Conservation (phyloP, 1,140 invertebrate genomes). For the Bombus waltoni region DNA sequence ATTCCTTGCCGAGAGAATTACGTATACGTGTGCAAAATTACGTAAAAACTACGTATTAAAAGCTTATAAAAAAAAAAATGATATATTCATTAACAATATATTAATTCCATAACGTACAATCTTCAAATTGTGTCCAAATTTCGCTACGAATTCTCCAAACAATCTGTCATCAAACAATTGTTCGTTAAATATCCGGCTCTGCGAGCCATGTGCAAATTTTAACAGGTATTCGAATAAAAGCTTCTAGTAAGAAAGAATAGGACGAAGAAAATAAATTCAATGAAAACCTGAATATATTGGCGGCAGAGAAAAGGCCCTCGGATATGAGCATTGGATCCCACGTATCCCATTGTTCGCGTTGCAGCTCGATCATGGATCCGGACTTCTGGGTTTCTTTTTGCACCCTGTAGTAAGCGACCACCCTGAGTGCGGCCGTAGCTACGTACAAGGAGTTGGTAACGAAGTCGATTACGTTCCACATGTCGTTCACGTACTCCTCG, state of each 20-base stretch:
- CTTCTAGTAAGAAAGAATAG: neutral
- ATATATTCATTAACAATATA: too few relatives aligned
- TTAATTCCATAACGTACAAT: too few relatives aligned
- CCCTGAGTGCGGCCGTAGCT: slow-evolving; percentile 95
- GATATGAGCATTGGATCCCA: slow-evolving; percentile 99
- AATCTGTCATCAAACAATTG: too few relatives aligned
- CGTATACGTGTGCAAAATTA: too few relatives aligned
- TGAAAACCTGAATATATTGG: slow-evolving; percentile 94
- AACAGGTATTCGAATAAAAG: neutral
- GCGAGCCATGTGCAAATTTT: neutral
- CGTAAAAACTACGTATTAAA: too few relatives aligned
- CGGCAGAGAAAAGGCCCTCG: slow-evolving; percentile 97
- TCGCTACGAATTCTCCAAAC: too few relatives aligned
- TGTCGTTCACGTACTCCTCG: slow-evolving; percentile 97
- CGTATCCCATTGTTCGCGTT: slow-evolving; percentile 95
- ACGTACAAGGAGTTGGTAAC: slow-evolving; percentile 99
- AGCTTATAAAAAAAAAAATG: too few relatives aligned
- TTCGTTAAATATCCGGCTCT: too few relatives aligned
- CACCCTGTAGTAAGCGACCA: slow-evolving; percentile 91
- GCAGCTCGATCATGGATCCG: slow-evolving; percentile 83
- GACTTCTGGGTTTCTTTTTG: slow-evolving; percentile 86
- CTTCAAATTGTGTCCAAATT: too few relatives aligned
- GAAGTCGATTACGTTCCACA: slow-evolving; percentile 99
- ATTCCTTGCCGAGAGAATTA: too few relatives aligned
- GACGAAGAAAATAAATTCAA: neutral